Percentiles rank a stretch among this genome's conserved stretches.
phyloP scores from a whole-genome alignment of 1,140 invertebrate species.

The Brachionus plicatilis region DNA sequence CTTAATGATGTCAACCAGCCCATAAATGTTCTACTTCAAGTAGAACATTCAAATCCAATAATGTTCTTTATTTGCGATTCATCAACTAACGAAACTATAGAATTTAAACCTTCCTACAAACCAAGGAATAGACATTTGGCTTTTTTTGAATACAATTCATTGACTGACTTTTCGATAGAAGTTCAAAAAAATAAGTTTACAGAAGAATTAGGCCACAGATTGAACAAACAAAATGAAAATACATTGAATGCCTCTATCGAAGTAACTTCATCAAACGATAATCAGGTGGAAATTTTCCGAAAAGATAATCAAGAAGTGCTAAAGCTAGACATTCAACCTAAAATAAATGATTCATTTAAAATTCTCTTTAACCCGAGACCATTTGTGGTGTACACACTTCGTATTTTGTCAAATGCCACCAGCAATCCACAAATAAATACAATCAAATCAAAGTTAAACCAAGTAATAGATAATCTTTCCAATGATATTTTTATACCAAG shows the following conservation, averaged over 20 bases:
- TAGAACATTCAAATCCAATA: background rate
- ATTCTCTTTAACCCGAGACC: background rate
- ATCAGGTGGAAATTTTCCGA: background rate
- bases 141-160: background rate
- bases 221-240: background rate
- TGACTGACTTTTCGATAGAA: background rate
- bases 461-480: background rate
- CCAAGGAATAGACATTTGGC: background rate
- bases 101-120: background rate
- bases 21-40: background rate
- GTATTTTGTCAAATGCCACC: background rate
- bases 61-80: background rate
- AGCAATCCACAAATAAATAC: background rate
- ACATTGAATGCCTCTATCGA: background rate
- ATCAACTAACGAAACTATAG: background rate
- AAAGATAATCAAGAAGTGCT: conserved; percentile 23
- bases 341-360: conserved; percentile 12
- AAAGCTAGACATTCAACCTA: background rate
- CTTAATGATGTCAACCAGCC: background rate
- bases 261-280: background rate
- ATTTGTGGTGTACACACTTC: background rate
- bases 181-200: background rate
- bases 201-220: background rate
- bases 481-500: background rate
- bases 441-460: background rate